Conservation (phyloP, 2,888 invertebrate genomes). For the Drosophila greeni region DNA sequence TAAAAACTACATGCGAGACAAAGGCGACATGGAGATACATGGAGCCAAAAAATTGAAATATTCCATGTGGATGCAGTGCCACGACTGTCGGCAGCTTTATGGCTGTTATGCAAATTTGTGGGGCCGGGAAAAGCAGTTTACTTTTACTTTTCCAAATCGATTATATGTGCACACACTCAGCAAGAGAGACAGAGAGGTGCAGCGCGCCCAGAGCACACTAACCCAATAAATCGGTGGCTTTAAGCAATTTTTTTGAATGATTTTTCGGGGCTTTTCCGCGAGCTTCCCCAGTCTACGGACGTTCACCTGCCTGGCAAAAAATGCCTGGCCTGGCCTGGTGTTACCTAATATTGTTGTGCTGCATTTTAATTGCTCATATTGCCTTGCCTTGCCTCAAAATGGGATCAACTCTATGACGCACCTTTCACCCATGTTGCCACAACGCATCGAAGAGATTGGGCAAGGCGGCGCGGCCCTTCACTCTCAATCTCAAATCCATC, state of each 20-base stretch:
- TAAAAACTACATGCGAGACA: constrained; percentile 25
- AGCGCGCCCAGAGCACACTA: constrained; percentile 36
- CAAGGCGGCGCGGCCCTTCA: constrained; percentile 23
- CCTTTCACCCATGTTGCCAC: constrained; percentile 30
- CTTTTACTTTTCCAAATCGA: constrained; percentile 61
- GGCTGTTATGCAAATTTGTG: constrained; percentile 60
- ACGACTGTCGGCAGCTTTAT: constrained; percentile 22
- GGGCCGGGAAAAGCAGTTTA: constrained; percentile 59
- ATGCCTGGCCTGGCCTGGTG: constrained; percentile 5
- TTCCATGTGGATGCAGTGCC: constrained; percentile 15
- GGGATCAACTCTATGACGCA: constrained; percentile 25
- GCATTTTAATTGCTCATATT: constrained; percentile 23
- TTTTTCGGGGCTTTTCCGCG: constrained; percentile 20
- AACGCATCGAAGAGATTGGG: constrained; percentile 8
- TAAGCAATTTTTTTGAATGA: constrained; percentile 17
- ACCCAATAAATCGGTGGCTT: constrained; percentile 32
- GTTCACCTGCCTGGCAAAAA: constrained; percentile 21
- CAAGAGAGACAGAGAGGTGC: not conserved
- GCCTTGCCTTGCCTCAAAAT: constrained; percentile 12
- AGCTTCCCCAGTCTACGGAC: constrained; percentile 19
- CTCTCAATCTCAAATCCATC: constrained; percentile 19
- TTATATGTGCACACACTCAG: constrained; percentile 25
- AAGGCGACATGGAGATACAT: constrained; percentile 14
- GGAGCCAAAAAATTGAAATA: constrained; percentile 1
- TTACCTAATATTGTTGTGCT: constrained; percentile 19